Percentiles rank a stretch among this genome's conserved stretches.
Evolutionary conservation across 2,113 vertebrate genomes (phyloP).

Genomic region (Boleophthalmus pectinirostris): DNA sequence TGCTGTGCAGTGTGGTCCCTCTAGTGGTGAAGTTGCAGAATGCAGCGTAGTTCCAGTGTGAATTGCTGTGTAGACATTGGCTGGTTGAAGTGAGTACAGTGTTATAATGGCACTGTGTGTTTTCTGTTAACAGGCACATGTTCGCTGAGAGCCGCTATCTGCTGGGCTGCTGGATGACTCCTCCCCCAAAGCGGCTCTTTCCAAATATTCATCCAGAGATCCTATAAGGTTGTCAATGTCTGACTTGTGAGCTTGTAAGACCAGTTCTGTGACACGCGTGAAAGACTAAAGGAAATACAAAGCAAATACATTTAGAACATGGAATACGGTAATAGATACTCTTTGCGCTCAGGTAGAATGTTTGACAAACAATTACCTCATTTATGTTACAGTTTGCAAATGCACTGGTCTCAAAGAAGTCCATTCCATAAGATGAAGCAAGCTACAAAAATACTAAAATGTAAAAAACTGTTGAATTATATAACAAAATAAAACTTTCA

Average conservation of each 20-base stretch:
- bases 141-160: slow-evolving; percentile 69
- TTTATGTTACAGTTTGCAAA: slow-evolving; percentile 88
- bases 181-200: slow-evolving; percentile 80
- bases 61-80: not conserved
- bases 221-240: slow-evolving; percentile 83
- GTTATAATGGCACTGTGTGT: not conserved
- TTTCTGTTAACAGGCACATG: slow-evolving; percentile 85
- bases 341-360: not conserved
- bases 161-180: slow-evolving; percentile 70
- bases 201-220: slow-evolving; percentile 75
- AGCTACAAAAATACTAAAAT: slow-evolving; percentile 71
- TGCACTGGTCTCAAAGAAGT: slow-evolving; percentile 96
- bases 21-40: slow-evolving; percentile 40
- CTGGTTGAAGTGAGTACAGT: not conserved
- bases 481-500: not conserved
- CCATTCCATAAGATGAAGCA: slow-evolving; percentile 91
- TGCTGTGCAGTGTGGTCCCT: slow-evolving; percentile 13
- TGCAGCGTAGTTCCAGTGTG: slow-evolving; percentile 4
- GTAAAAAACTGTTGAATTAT: not conserved
- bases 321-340: not conserved
- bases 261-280: slow-evolving; percentile 86
- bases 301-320: not conserved
- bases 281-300: slow-evolving; percentile 81
- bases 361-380: slow-evolving; percentile 76
- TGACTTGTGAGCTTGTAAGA: slow-evolving; percentile 89